These are phyloP conservation scores for Dendroctonus ponderosae DNA, from an alignment of 1,140 invertebrate genomes.

Conservation along the genomic window DNA sequence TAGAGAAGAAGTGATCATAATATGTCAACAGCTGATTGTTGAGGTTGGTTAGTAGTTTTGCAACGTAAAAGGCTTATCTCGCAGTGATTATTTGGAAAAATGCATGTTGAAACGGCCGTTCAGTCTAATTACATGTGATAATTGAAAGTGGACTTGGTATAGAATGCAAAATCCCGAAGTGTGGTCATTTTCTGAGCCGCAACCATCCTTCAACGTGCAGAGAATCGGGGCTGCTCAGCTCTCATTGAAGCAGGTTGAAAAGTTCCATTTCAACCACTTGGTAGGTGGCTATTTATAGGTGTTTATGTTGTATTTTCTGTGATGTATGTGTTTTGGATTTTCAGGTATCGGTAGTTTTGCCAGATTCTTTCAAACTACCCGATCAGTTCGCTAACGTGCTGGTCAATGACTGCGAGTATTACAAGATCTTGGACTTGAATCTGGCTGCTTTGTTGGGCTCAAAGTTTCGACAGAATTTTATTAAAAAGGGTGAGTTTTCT, in stretches of 20 bases:
- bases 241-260: slow-evolving; percentile 42
- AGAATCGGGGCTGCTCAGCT: slow-evolving; percentile 36
- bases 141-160: slow-evolving; percentile 5
- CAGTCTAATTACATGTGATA: too few relatives aligned
- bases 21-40: too few relatives aligned
- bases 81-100: too few relatives aligned
- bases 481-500: slow-evolving; percentile 19
- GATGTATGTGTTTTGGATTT: slow-evolving; percentile 8
- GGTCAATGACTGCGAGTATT: slow-evolving; percentile 57
- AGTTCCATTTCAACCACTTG: slow-evolving; percentile 57
- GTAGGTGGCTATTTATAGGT: slow-evolving; percentile 45
- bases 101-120: too few relatives aligned
- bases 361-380: slow-evolving; percentile 52
- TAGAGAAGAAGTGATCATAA: too few relatives aligned
- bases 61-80: too few relatives aligned
- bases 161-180: slow-evolving; percentile 60
- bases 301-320: slow-evolving; percentile 7
- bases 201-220: slow-evolving; percentile 46
- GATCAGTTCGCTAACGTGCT: slow-evolving; percentile 48
- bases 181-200: slow-evolving; percentile 54
- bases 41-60: too few relatives aligned
- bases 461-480: slow-evolving; percentile 28
- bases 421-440: slow-evolving; percentile 53
- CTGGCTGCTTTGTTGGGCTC: slow-evolving; percentile 53
- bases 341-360: slow-evolving; percentile 58